Conservation (phyloP, 2,797 vertebrate genomes). For the Nannoperca obscura region DNA sequence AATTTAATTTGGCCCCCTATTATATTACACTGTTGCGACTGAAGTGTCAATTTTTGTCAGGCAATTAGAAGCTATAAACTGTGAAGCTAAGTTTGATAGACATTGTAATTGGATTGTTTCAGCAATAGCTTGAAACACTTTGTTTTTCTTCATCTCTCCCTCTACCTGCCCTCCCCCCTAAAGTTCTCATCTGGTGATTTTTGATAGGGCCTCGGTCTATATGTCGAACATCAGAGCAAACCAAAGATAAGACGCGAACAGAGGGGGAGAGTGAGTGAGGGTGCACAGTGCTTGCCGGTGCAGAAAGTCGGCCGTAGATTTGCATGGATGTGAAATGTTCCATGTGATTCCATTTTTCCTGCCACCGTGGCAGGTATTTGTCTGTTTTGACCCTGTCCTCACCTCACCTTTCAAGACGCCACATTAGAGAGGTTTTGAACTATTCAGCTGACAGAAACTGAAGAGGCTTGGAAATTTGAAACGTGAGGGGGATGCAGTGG, state of each 20-base stretch:
- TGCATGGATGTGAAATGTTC: constrained; percentile 59
- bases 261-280: constrained; percentile 3
- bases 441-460: constrained; percentile 63
- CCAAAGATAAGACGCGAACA: constrained; percentile 67
- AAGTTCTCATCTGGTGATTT: constrained; percentile 81
- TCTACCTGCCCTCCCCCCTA: constrained; percentile 66
- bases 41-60: constrained; percentile 99
- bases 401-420: constrained; percentile 58
- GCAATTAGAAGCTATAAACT: constrained; percentile 99
- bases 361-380: constrained; percentile 58
- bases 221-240: constrained; percentile 80
- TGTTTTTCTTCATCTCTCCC: constrained; percentile 78
- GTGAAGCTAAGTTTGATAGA: constrained; percentile 99
- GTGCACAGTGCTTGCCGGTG: constrained; percentile 56
- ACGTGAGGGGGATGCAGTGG: constrained; percentile 38
- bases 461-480: constrained; percentile 37
- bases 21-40: constrained; percentile 99
- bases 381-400: constrained; percentile 68
- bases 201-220: constrained; percentile 80
- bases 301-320: constrained; percentile 61
- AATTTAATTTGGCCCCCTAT: constrained; percentile 99
- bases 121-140: constrained; percentile 94
- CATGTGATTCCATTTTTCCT: constrained; percentile 54
- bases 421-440: constrained; percentile 61
- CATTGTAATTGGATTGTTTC: constrained; percentile 99